Evolutionary conservation across 2,113 vertebrate species (phyloP).

Genomic region (Rhinopomastus cyanomelas): DNA sequence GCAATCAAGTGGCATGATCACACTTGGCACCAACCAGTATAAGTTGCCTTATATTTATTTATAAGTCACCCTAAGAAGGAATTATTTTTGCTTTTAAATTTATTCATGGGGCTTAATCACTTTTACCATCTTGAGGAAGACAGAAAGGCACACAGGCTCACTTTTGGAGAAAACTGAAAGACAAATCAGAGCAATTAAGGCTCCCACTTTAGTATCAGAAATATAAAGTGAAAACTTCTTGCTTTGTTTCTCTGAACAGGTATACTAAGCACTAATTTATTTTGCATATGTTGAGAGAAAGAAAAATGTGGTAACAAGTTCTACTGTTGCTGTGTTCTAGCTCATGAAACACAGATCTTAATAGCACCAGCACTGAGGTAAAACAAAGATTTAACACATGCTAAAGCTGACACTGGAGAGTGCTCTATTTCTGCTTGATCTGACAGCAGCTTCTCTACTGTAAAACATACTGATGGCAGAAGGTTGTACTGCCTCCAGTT

Average conservation of each 20-base stretch:
- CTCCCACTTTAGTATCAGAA: neutral
- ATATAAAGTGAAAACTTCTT: neutral
- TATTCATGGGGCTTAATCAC: conserved; percentile 52
- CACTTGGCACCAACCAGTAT: conserved; percentile 66
- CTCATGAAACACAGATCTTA: neutral
- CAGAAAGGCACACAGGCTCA: neutral
- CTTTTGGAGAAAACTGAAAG: conserved; percentile 46
- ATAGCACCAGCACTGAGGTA: neutral
- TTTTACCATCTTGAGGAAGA: conserved; percentile 34
- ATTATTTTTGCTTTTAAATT: conserved; percentile 71
- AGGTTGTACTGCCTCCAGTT: neutral
- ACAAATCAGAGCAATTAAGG: conserved; percentile 35
- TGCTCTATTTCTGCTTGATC: neutral
- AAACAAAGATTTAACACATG: neutral
- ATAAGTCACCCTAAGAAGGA: conserved; percentile 67
- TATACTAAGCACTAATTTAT: neutral
- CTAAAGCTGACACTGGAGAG: neutral
- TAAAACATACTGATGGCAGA: neutral
- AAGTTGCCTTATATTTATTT: conserved; percentile 76
- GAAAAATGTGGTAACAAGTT: neutral
- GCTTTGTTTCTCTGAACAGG: neutral
- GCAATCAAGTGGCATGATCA: conserved; percentile 71
- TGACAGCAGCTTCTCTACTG: neutral
- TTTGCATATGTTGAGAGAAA: neutral
- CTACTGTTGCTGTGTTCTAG: neutral